Percentiles rank a stretch among this genome's conserved stretches.
Evolutionary conservation across 1,140 invertebrate genomes (phyloP).

Genomic region (Stenopsyche tienmushanensis): DNA sequence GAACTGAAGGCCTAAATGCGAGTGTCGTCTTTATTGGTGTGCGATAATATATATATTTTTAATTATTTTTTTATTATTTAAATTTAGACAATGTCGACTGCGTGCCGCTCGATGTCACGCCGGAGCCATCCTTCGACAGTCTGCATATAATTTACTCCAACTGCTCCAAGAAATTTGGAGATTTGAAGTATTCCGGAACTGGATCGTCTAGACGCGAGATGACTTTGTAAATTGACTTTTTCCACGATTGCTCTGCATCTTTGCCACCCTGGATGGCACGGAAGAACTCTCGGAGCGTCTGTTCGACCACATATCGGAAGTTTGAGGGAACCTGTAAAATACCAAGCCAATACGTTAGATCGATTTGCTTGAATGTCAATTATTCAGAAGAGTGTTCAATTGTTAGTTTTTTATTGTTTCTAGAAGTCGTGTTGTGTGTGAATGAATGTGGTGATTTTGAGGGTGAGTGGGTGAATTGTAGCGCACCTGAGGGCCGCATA

Average conservation of each 20-base stretch:
- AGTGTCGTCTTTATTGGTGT: constrained; percentile 57
- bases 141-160: constrained; percentile 78
- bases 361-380: no score
- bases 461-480: constrained; percentile 23
- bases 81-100: constrained; percentile 29
- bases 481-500: constrained; percentile 57
- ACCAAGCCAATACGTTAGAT: no score
- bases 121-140: not conserved
- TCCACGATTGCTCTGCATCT: constrained; percentile 98
- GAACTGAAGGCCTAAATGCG: constrained; percentile 62
- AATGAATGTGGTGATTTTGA: constrained; percentile 52
- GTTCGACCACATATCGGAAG: constrained; percentile 95
- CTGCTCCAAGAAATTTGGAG: constrained; percentile 98
- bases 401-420: no score
- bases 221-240: constrained; percentile 99
- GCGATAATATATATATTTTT: constrained; percentile 42
- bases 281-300: constrained; percentile 98
- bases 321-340: constrained; percentile 88
- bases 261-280: constrained; percentile 93
- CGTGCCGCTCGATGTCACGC: not conserved
- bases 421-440: no score
- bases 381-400: no score
- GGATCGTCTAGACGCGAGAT: constrained; percentile 98
- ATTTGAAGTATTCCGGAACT: constrained; percentile 99
- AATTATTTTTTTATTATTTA: constrained; percentile 23